phyloP scores from a whole-genome alignment of 2,113 vertebrate species.

The Burhinus bistriatus region DNA sequence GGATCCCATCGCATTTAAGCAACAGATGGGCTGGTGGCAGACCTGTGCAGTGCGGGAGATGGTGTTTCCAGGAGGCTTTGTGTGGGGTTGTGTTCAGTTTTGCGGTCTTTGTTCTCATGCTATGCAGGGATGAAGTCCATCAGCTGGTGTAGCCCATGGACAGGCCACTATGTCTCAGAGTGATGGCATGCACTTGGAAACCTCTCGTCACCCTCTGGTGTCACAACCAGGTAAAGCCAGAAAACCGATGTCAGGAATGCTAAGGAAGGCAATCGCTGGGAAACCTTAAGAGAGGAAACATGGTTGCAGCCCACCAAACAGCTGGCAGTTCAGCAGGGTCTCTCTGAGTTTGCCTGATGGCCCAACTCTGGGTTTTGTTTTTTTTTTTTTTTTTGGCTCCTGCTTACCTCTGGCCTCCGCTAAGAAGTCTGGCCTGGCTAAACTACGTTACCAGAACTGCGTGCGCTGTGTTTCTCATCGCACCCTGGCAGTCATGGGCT shows the following conservation, averaged over 20 bases:
- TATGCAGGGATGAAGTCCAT: background rate
- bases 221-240: background rate
- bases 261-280: background rate
- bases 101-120: background rate
- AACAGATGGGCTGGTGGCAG: background rate
- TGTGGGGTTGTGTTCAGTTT: background rate
- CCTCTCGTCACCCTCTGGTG: background rate
- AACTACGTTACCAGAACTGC: accelerated
- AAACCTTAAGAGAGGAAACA: background rate
- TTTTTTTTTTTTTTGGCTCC: background rate
- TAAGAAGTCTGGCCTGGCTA: background rate
- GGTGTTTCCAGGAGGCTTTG: background rate
- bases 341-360: background rate
- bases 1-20: background rate
- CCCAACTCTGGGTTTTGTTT: background rate
- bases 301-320: background rate
- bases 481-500: background rate
- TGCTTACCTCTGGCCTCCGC: background rate
- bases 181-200: background rate
- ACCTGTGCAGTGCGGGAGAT: background rate
- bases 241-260: background rate
- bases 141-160: background rate
- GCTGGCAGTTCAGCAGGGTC: background rate
- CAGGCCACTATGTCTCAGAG: background rate
- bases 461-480: background rate